Evolutionary conservation across 2,797 vertebrate genomes (phyloP).

Genomic region (Sphenopsis melanotis): DNA sequence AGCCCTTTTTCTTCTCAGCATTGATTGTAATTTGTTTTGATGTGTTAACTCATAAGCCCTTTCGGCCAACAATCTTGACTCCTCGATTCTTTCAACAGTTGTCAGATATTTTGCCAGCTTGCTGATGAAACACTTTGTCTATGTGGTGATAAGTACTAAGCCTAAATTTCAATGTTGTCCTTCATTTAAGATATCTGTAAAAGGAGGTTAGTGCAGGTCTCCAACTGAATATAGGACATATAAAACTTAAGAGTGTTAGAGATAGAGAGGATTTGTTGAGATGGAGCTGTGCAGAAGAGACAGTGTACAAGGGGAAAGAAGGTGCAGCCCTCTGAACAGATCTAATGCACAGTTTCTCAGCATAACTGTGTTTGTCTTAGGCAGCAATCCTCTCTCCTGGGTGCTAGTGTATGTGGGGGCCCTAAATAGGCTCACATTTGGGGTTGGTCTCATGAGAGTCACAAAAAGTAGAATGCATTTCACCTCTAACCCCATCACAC

Average conservation of each 20-base stretch:
- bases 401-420: accelerated
- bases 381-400: background rate
- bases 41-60: background rate
- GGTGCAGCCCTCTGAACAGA: background rate
- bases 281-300: background rate
- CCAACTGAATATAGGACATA: background rate
- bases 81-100: background rate
- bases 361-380: background rate
- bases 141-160: background rate
- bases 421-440: background rate
- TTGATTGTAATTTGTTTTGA: constrained; percentile 15
- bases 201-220: background rate
- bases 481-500: background rate
- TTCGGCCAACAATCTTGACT: background rate
- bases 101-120: background rate
- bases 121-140: background rate
- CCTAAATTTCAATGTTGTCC: background rate
- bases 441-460: background rate
- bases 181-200: background rate
- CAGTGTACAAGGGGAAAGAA: background rate
- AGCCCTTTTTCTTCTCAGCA: constrained; percentile 4
- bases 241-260: background rate
- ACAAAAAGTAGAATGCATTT: background rate
- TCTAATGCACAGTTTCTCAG: background rate
- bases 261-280: background rate